phyloP scores from a whole-genome alignment of 2,888 invertebrate species.

The Amblyteles armatorius region DNA sequence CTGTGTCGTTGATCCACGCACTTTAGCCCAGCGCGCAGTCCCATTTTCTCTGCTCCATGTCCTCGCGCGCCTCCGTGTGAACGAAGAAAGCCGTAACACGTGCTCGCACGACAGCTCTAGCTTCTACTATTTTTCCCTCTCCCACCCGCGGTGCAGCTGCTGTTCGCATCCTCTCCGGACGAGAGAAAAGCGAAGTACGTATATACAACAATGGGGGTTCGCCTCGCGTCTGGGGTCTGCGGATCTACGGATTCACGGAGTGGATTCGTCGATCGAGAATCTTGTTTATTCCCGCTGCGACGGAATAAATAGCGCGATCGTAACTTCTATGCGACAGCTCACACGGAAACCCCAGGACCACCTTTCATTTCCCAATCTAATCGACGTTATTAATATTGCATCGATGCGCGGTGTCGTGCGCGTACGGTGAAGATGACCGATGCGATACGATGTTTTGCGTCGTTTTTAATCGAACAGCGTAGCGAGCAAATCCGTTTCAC shows the following conservation, averaged over 20 bases:
- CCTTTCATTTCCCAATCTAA: constrained; percentile 71
- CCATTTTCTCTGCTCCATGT: constrained; percentile 36
- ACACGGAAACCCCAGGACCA: constrained; percentile 55
- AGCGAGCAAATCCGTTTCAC: background rate
- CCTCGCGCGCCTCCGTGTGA: constrained; percentile 60
- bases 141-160: constrained; percentile 50
- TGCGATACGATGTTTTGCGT: background rate
- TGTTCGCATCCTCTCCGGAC: constrained; percentile 39
- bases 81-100: constrained; percentile 63
- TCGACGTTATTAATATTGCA: constrained; percentile 81
- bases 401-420: constrained; percentile 68
- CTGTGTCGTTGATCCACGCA: constrained; percentile 52
- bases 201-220: constrained; percentile 28
- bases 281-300: constrained; percentile 59
- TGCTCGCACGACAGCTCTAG: constrained; percentile 37
- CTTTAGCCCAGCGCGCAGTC: constrained; percentile 44
- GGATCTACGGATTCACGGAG: constrained; percentile 38
- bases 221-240: constrained; percentile 8
- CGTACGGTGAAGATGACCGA: background rate
- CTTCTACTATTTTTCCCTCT: constrained; percentile 32
- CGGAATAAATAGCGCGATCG: constrained; percentile 40
- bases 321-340: constrained; percentile 41
- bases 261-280: constrained; percentile 58
- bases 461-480: background rate
- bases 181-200: constrained; percentile 20